Base-by-base conservation (phyloP, 1,140 invertebrate genomes). In the Drosophila sturtevanti region DNA sequence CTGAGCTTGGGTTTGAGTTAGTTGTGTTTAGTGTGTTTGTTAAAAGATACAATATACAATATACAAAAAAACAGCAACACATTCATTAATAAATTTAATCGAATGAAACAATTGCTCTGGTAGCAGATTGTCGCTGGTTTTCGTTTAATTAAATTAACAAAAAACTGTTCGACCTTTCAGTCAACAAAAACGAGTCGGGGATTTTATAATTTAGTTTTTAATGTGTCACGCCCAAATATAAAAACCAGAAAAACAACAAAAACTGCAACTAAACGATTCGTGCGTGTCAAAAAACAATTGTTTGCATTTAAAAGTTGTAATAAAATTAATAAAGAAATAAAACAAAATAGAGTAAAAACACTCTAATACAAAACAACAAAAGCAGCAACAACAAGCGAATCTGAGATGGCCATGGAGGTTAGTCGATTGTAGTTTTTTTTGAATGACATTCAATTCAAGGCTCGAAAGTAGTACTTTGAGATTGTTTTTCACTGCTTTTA, bases 201-300 rank as follows among this genome's bases (percentile, higher is more conserved):
- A 48, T 18, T 55, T 65, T 62, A 56, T 44, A 55, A 65, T 31
- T 74, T 70, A 58, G 63, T 67, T 72, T 72, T 78, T 62, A 63
- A 65, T 69, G 78, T 87, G 82, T 86, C 82, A 86, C 82, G 82
- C 82, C 82, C 82, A 86, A 86, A 74, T 48, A 81, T 27, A 72
- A 79, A 79, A 75, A 31, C 48, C 69, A 64, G 63, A 60, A 72
- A 27, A 51, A 69, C 31, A 58, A 48, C 41, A 48, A 48, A 16
- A 48, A 48, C 41, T 7, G 16, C 18, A 48, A 48, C 16, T 21
- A 21, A 54, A 75, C 68, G 61, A 68, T 68, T 64, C 44, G 82
- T 86, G 82, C 78, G 81, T 87, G 81, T 75, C 63, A 66, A 61
- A 68, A 68, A 74, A 67, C 38, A 34, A 60, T 67, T 72, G 61